Base-by-base conservation (phyloP, 2,888 invertebrate species). In the Encarsia formosa region DNA sequence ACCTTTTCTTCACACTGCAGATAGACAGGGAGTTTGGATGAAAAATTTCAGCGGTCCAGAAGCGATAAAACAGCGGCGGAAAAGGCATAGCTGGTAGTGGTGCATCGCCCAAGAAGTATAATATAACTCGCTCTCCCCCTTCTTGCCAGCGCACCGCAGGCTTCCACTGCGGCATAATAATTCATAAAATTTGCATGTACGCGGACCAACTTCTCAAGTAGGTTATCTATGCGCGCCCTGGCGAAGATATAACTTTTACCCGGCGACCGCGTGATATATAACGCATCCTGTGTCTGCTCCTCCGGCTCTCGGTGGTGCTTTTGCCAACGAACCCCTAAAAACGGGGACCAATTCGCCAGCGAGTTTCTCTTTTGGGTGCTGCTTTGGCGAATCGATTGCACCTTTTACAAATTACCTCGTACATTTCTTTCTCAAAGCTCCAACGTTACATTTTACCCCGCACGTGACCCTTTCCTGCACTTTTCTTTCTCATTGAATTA, bases 171-270 rank as follows among this genome's bases (percentile, higher is more conserved):
- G 29, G 55, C 68, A 72, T 73, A 73, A 73, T 73, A 73, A 73
- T 71, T 73, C 70, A 70, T 65, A 47, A 70, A 73, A 73, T 73
- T 73, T 73, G 72, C 73, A 73, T 73, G 66, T 72, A 73, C 73
- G 72, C 73, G 71, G 70, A 69, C 68, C 71, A 73, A 73, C 73
- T 73, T 70, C 66, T 71, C 73, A 73, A 73, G 73, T 73, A 73
- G 73, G 73, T 73, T 73, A 73, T 73, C 72, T 73, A 73, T 68
- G 70, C 69, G n/a, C n/a, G n/a, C n/a, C n/a, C 19, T 6, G 13
- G 5, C 18, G 16, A 8, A 20, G 38, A 38, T 18, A 19, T 4
- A 53, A 53, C 40, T 49, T 53, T 60, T 59, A n/a, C n/a, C n/a
- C n/a, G n/a, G n/a, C n/a, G n/a, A n/a, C 46, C 38, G 23, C 61